phyloP scores from a whole-genome alignment of 2,797 vertebrate species.

The Australoheros facetus region DNA sequence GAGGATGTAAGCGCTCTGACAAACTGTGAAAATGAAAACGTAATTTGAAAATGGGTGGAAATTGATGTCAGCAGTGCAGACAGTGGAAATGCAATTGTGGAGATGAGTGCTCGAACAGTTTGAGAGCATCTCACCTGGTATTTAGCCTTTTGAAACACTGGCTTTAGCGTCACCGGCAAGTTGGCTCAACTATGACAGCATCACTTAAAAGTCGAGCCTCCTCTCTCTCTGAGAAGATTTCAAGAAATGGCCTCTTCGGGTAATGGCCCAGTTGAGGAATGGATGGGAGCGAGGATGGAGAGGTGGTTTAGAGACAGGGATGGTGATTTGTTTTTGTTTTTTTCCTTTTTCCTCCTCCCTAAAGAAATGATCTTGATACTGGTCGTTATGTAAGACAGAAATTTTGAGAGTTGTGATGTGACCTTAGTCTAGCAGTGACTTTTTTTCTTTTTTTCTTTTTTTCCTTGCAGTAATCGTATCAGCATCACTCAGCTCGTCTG shows the following conservation, averaged over 20 bases:
- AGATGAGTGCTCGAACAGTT: constrained; percentile 19
- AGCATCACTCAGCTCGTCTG: constrained; percentile 3
- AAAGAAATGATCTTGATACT: constrained; percentile 44
- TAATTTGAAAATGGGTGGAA: constrained; percentile 32
- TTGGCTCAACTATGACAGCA: constrained; percentile 40
- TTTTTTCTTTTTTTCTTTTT: not conserved
- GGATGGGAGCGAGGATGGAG: constrained; percentile 29
- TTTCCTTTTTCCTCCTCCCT: not conserved
- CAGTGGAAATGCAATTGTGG: constrained; percentile 11
- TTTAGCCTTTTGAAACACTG: not conserved
- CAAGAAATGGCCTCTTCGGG: constrained; percentile 62
- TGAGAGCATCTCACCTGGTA: not conserved
- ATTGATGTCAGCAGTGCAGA: constrained; percentile 28
- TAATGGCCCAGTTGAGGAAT: constrained; percentile 64
- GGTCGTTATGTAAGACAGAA: constrained; percentile 20
- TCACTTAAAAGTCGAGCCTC: constrained; percentile 58
- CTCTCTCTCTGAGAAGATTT: constrained; percentile 40
- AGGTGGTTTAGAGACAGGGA: constrained; percentile 3
- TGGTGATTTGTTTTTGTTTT: constrained; percentile 20
- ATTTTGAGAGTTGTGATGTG: constrained; percentile 16
- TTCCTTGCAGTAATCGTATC: constrained; percentile 12
- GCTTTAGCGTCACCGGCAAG: constrained; percentile 1
- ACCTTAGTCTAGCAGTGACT: constrained; percentile 18
- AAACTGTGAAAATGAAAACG: constrained; percentile 31
- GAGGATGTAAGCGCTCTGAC: constrained; percentile 7